Evolutionary conservation across 2,888 invertebrate species (phyloP), one percentile per base, ranked within the genome.

Genomic region (Leistus spinibarbis): DNA sequence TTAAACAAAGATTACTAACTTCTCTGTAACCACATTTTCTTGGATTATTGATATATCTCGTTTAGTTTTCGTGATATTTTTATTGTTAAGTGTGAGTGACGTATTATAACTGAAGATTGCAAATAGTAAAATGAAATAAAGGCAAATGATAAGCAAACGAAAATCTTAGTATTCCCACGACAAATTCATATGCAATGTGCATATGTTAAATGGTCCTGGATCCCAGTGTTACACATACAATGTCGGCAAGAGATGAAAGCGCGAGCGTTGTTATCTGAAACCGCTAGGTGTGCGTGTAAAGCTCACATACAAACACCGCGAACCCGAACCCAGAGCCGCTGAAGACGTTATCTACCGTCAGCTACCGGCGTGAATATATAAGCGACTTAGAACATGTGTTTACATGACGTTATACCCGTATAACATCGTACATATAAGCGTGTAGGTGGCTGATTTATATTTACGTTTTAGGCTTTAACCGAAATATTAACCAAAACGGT

Each of bases 341-440:
- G 40, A 40, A 40, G 40, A 40, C 40, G 40, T 40, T 40, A 40
- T 40, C 40, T 40, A 10, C 4, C 60, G 17, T 19, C 22, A 71
- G 71, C 71, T 71, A 71, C 71, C 71, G 71, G 71, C 40, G 71
- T 71, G 71, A 71, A 71, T 71, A 71, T 71, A 54, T 71, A 71
- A 71, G 71, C 53, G 63, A 62, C 71, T 19, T 54, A 54, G 20
- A 69, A 69, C 69, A 69, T 69, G 60, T 69, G 69, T 69, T 69
- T 54, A 69, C 69, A 69, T 69, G 27, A 60, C 57, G 60, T 23
- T 69, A 16, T 40, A 19, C 60, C 60, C 60, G 40, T 60, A 69
- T 40, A n/a, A n/a, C 40, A 40, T 40, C 40, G 13, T 40, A 10
- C 40, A 10, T 40, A 40, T 13, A 40, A 7, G 40, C 40, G 40